These are phyloP conservation scores for Agapetus fuscipes DNA, from an alignment of 2,888 invertebrate species.

Conservation along the genomic window DNA sequence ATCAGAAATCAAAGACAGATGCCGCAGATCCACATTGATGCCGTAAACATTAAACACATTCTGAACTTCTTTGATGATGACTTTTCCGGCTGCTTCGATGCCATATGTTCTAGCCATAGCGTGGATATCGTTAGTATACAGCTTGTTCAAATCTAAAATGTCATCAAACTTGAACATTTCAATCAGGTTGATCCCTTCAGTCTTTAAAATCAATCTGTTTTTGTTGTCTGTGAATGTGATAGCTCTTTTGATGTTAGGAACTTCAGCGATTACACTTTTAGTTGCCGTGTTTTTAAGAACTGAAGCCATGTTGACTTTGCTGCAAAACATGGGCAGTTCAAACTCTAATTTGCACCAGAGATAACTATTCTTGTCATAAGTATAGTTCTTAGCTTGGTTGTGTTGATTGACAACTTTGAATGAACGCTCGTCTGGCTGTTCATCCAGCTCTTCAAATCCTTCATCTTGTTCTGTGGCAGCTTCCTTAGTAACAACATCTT, in stretches of 20 bases:
- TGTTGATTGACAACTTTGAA: slow-evolving; percentile 35
- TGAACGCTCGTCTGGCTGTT: slow-evolving; percentile 22
- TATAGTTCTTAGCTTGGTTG: slow-evolving; percentile 50
- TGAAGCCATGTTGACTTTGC: slow-evolving; percentile 65
- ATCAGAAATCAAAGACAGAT: slow-evolving; percentile 87
- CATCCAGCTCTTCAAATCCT: slow-evolving; percentile 27
- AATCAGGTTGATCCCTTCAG: slow-evolving; percentile 90
- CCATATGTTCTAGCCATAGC: slow-evolving; percentile 85
- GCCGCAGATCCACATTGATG: slow-evolving; percentile 89
- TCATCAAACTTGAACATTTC: slow-evolving; percentile 80
- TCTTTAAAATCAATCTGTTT: slow-evolving; percentile 62
- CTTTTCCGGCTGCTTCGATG: slow-evolving; percentile 89
- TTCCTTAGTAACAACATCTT: slow-evolving; percentile 27
- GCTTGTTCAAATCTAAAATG: slow-evolving; percentile 65
- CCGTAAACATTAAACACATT: slow-evolving; percentile 97
- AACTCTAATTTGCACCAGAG: slow-evolving; percentile 81
- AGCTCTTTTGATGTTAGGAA: slow-evolving; percentile 72
- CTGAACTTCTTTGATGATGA: slow-evolving; percentile 88
- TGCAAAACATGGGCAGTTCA: slow-evolving; percentile 50
- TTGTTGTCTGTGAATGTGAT: slow-evolving; percentile 62
- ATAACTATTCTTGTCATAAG: slow-evolving; percentile 64
- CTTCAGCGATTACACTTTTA: slow-evolving; percentile 69
- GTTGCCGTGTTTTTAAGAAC: slow-evolving; percentile 60
- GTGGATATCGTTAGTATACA: slow-evolving; percentile 93
- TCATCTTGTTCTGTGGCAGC: slow-evolving; percentile 26